phyloP scores from a whole-genome alignment of 2,888 invertebrate genomes.

The Macrostomum cliftonense region DNA sequence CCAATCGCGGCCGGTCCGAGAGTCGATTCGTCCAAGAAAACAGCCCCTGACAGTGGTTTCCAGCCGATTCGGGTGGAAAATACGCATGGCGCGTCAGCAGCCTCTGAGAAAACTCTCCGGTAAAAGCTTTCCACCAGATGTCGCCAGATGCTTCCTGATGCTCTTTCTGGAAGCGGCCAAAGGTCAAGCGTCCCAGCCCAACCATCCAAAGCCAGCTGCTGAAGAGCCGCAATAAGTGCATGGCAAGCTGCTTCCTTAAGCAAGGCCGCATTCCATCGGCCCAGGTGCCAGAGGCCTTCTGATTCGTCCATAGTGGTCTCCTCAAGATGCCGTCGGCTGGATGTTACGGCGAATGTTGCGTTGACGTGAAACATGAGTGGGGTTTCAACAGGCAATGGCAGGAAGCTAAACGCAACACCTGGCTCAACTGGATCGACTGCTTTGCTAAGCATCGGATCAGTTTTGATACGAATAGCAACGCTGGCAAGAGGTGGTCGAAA shows the following conservation, averaged over 20 bases:
- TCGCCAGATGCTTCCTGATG: background rate
- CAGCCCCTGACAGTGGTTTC: too few relatives aligned
- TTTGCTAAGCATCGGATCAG: too few relatives aligned
- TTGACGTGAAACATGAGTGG: conserved; percentile 25
- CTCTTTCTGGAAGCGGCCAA: background rate
- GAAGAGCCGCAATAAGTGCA: background rate
- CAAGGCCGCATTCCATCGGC: conserved; percentile 19
- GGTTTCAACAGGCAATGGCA: conserved; percentile 23
- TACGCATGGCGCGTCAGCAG: too few relatives aligned
- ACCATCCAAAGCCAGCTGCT: background rate
- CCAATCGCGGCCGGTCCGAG: too few relatives aligned
- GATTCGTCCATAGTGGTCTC: conserved; percentile 21
- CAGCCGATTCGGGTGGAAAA: too few relatives aligned
- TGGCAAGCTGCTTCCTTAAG: conserved; percentile 15
- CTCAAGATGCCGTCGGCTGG: conserved; percentile 19
- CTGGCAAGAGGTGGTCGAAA: too few relatives aligned
- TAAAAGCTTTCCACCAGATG: too few relatives aligned
- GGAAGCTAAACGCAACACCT: conserved; percentile 22
- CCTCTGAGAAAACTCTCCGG: too few relatives aligned
- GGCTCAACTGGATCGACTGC: conserved; percentile 11
- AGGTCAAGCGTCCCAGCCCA: background rate
- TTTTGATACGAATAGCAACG: too few relatives aligned
- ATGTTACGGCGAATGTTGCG: conserved; percentile 23
- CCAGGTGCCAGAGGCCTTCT: conserved; percentile 1
- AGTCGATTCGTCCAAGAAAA: too few relatives aligned